Conservation (phyloP, 2,113 vertebrate species). For the Argyrosomus japonicus region DNA sequence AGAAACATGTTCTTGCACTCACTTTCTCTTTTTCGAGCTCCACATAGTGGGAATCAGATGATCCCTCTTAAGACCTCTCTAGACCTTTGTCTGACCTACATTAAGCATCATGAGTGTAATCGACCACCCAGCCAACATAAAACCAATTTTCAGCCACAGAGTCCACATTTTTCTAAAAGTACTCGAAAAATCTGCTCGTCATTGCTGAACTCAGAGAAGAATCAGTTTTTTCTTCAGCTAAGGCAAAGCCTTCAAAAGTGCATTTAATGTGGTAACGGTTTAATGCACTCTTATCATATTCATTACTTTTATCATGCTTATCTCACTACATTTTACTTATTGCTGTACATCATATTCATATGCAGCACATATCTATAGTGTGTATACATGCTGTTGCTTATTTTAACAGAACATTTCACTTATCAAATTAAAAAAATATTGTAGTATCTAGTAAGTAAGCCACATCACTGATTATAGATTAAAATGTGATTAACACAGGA, state of each 20-base stretch:
- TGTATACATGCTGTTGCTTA: not conserved
- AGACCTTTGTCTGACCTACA: conserved; percentile 56
- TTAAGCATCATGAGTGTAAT: conserved; percentile 57
- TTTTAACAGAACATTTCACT: not conserved
- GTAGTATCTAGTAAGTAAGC: not conserved
- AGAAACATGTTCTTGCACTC: conserved; percentile 17
- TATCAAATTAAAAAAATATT: not conserved
- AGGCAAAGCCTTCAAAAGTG: conserved; percentile 18
- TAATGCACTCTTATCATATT: conserved; percentile 13
- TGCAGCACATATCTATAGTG: not conserved
- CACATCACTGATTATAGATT: not conserved
- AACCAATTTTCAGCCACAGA: conserved; percentile 39
- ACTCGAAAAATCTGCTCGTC: conserved; percentile 39
- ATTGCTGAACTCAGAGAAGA: conserved; percentile 10
- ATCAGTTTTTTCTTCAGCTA: not conserved
- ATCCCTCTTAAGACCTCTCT: conserved; percentile 39
- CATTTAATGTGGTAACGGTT: conserved; percentile 29
- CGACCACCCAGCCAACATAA: conserved; percentile 46
- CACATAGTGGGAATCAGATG: conserved; percentile 17
- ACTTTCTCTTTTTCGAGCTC: conserved; percentile 24
- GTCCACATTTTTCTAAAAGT: conserved; percentile 46
- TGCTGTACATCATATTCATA: not conserved
- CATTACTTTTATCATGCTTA: not conserved
- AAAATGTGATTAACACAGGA: not conserved
- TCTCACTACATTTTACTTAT: not conserved